These are phyloP conservation scores for Patella ulyssiponensis DNA, from an alignment of 2,888 invertebrate species.

Conservation along the genomic window DNA sequence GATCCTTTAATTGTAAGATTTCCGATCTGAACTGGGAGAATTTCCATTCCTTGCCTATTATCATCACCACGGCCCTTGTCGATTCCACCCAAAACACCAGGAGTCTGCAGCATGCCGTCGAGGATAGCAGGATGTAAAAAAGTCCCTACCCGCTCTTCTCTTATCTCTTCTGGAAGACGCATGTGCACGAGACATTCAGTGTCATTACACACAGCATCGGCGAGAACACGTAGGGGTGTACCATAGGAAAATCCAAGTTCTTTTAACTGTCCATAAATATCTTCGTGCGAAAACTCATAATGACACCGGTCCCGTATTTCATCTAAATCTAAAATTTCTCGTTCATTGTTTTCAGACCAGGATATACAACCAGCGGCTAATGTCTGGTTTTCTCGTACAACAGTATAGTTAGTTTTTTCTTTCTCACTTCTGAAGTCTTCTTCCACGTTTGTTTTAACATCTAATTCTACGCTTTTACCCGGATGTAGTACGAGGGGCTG, in stretches of 20 bases:
- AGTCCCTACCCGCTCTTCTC: constrained; percentile 34
- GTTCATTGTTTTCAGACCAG: not conserved
- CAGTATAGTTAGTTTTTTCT: not conserved
- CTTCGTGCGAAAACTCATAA: not conserved
- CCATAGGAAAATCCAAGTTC: constrained; percentile 20
- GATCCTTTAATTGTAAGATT: constrained; percentile 29
- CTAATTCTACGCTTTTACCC: too few relatives aligned
- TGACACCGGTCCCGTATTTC: constrained; percentile 25
- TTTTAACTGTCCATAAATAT: constrained; percentile 15
- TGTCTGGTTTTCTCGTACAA: constrained; percentile 15
- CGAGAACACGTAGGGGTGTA: constrained; percentile 20
- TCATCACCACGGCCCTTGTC: constrained; percentile 33
- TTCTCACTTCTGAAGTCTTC: too few relatives aligned
- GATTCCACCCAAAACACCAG: constrained; percentile 38
- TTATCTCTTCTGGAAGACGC: constrained; percentile 20
- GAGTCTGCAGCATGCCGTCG: constrained; percentile 49
- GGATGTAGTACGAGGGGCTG: too few relatives aligned
- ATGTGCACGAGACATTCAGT: constrained; percentile 18
- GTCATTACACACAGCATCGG: not conserved
- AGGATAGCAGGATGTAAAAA: constrained; percentile 48
- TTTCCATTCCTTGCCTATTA: too few relatives aligned
- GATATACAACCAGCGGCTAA: constrained; percentile 24
- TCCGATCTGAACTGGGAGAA: too few relatives aligned
- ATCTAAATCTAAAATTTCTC: constrained; percentile 20
- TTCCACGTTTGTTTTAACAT: too few relatives aligned